phyloP scores from a whole-genome alignment of 2,113 vertebrate species.

The Ctenomys sociabilis region DNA sequence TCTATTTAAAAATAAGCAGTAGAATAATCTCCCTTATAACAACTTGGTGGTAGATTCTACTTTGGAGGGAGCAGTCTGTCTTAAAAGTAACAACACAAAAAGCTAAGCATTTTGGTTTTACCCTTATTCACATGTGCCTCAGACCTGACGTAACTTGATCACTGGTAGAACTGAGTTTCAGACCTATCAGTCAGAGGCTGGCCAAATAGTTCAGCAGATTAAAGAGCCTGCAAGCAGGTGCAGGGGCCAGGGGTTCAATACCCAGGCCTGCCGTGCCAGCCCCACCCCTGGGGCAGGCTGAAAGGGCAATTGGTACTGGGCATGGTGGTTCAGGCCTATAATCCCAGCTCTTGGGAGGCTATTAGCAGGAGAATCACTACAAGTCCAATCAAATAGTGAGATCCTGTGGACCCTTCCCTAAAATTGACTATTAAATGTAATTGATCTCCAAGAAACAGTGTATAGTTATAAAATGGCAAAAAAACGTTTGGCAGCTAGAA shows the following conservation, averaged over 20 bases:
- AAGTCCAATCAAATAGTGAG: too few species aligned
- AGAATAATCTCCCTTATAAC: not conserved
- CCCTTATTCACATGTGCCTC: not conserved
- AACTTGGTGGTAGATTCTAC: not conserved
- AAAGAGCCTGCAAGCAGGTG: too few species aligned
- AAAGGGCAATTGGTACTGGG: too few species aligned
- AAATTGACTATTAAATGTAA: constrained; percentile 72
- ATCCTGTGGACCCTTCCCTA: too few species aligned
- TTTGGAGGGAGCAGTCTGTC: not conserved
- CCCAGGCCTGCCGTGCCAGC: too few species aligned
- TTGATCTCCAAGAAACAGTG: constrained; percentile 67
- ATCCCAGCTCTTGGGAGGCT: too few species aligned
- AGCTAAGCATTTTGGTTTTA: not conserved
- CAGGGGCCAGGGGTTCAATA: too few species aligned
- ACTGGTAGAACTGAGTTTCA: constrained; percentile 4
- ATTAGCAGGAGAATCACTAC: too few species aligned
- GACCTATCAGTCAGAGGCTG: not conserved
- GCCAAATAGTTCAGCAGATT: too few species aligned
- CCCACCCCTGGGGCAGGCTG: too few species aligned
- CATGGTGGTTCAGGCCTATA: too few species aligned
- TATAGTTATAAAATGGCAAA: constrained; percentile 65
- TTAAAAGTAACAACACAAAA: constrained; percentile 1
- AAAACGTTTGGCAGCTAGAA: constrained; percentile 61
- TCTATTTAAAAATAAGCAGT: not conserved
- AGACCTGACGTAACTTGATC: constrained; percentile 61